Conservation (phyloP, 2,113 vertebrate genomes). For the Burhinus bistriatus region DNA sequence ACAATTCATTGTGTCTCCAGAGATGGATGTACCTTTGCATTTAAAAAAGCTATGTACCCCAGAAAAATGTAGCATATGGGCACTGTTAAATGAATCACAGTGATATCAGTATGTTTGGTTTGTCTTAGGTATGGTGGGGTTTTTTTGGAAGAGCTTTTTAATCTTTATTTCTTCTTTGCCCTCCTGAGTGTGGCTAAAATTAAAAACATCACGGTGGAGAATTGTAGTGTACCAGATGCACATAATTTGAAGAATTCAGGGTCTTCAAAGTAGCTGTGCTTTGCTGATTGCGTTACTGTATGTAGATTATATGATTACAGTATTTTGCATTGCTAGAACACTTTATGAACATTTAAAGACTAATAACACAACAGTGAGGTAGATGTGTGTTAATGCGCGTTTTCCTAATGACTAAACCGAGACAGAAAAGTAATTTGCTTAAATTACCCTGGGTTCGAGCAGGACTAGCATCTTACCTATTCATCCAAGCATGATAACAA, state of each 20-base stretch:
- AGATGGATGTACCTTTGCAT: background rate
- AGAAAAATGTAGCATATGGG: background rate
- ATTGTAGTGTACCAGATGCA: slow-evolving; percentile 9
- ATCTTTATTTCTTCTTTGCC: slow-evolving; percentile 13
- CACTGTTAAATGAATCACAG: background rate
- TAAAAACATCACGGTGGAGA: background rate
- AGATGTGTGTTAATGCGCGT: slow-evolving; percentile 45
- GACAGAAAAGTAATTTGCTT: slow-evolving; percentile 62
- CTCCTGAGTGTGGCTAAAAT: slow-evolving; percentile 7
- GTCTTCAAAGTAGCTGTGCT: slow-evolving; percentile 26
- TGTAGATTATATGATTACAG: slow-evolving; percentile 41
- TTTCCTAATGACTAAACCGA: slow-evolving; percentile 61
- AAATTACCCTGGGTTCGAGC: slow-evolving; percentile 41
- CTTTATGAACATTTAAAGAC: slow-evolving; percentile 40
- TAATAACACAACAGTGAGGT: slow-evolving; percentile 40
- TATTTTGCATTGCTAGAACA: slow-evolving; percentile 46
- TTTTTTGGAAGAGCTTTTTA: background rate
- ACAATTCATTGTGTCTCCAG: background rate
- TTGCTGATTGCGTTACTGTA: slow-evolving; percentile 46
- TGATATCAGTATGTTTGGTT: background rate
- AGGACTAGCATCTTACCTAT: slow-evolving; percentile 24
- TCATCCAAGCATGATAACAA: slow-evolving; percentile 47
- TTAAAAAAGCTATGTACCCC: background rate
- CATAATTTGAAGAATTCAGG: slow-evolving; percentile 19
- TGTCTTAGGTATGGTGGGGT: background rate